Percentiles rank a stretch among this genome's conserved stretches.
These are phyloP conservation scores for Adelges cooleyi DNA, from an alignment of 1,140 invertebrate genomes.

Conservation along the genomic window DNA sequence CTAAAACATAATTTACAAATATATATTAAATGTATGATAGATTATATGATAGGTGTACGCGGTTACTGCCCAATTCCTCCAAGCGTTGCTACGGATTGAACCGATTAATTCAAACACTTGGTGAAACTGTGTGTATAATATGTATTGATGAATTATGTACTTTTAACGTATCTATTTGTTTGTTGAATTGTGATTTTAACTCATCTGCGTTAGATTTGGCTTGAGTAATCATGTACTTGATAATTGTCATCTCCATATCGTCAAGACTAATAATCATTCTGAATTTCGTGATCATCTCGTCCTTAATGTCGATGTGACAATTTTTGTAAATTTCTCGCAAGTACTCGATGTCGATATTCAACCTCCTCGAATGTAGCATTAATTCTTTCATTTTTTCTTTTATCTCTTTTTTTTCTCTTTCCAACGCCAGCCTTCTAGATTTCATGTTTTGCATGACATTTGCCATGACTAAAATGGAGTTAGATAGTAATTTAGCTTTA, in stretches of 20 bases:
- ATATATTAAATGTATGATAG: too few relatives aligned
- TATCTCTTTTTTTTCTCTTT: not conserved
- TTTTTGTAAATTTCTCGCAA: not conserved
- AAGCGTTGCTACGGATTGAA: too few relatives aligned
- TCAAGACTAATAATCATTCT: not conserved
- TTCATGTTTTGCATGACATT: constrained; percentile 1
- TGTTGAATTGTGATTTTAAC: not conserved
- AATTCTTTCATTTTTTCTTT: not conserved
- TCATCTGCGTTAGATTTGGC: not conserved
- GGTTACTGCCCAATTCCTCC: too few relatives aligned
- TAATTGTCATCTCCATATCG: constrained; percentile 13
- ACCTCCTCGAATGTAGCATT: not conserved
- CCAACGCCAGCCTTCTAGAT: not conserved
- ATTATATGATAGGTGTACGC: too few relatives aligned
- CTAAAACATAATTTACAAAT: not conserved
- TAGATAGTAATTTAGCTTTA: not conserved
- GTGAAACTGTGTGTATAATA: too few relatives aligned
- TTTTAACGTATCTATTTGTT: not conserved
- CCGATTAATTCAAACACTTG: too few relatives aligned
- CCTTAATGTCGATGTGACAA: not conserved
- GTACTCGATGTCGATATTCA: not conserved
- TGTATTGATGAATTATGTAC: not conserved
- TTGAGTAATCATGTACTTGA: constrained; percentile 3
- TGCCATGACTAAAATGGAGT: not conserved
- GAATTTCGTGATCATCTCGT: constrained; percentile 11